Evolutionary conservation across 2,113 vertebrate genomes (phyloP).

Genomic region (Saimiri boliviensis): DNA sequence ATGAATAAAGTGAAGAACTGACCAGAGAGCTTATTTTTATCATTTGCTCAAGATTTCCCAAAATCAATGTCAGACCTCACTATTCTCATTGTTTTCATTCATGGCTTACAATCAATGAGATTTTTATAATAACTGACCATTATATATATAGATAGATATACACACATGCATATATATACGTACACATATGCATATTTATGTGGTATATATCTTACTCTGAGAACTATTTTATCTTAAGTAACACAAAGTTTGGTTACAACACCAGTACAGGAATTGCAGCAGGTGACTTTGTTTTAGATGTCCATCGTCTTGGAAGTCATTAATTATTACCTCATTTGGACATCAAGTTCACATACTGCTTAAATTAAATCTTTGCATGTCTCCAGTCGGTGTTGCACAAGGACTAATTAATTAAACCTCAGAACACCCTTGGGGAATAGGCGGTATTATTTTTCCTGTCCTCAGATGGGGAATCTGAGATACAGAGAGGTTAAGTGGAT

Average conservation of each 20-base stretch:
- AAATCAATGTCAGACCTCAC: conserved; percentile 19
- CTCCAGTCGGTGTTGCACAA: conserved; percentile 56
- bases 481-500: conserved; percentile 68
- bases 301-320: conserved; percentile 33
- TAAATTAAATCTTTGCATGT: conserved; percentile 67
- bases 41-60: conserved; percentile 5
- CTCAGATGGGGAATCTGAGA: conserved; percentile 70
- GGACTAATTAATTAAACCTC: conserved; percentile 76
- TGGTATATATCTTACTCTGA: not conserved
- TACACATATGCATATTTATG: not conserved
- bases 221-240: not conserved
- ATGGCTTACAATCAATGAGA: not conserved
- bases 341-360: conserved; percentile 56
- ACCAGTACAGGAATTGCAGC: not conserved
- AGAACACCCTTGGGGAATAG: conserved; percentile 64
- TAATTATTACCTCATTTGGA: conserved; percentile 53
- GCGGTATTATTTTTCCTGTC: conserved; percentile 65
- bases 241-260: not conserved
- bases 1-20: not conserved
- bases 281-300: not conserved
- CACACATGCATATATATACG: too few species aligned
- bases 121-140: not conserved
- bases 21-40: not conserved
- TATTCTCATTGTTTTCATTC: not conserved
- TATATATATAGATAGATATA: not conserved